Percentiles rank a stretch among this genome's conserved stretches.
phyloP scores from a whole-genome alignment of 2,888 invertebrate species.

The Tinea semifulvella region DNA sequence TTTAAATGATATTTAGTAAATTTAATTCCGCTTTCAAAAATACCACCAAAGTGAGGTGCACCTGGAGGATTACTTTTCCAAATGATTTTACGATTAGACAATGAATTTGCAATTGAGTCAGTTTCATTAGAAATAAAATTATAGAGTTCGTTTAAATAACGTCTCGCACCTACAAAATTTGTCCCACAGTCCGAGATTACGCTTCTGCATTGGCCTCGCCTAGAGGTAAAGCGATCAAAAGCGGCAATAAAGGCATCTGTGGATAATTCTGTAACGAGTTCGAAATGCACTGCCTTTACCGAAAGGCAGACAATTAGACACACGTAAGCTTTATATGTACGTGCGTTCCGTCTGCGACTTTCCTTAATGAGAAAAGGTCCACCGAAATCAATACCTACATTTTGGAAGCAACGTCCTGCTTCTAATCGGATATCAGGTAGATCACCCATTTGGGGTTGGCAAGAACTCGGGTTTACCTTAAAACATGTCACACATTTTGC shows the following conservation, averaged over 20 bases:
- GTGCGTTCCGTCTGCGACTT: conserved; percentile 13
- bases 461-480: conserved; percentile 11
- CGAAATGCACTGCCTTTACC: conserved; percentile 23
- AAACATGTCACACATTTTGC: conserved; percentile 14
- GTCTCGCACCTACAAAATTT: conserved; percentile 25
- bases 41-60: conserved; percentile 25
- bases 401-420: conserved; percentile 15
- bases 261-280: conserved; percentile 21
- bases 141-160: conserved; percentile 18
- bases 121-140: background rate
- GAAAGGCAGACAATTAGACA: conserved; percentile 21
- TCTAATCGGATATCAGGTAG: conserved; percentile 17
- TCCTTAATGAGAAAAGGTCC: conserved; percentile 19
- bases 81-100: conserved; percentile 18
- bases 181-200: conserved; percentile 26
- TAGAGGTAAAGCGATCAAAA: conserved; percentile 17
- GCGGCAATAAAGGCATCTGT: conserved; percentile 21
- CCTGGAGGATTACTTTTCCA: conserved; percentile 26
- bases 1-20: conserved; percentile 24
- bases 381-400: conserved; percentile 19
- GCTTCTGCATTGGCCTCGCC: conserved; percentile 17
- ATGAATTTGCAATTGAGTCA: conserved; percentile 14
- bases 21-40: conserved; percentile 26
- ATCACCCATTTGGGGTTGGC: conserved; percentile 18
- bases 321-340: conserved; percentile 14